A percentile compares a stretch with the other conserved stretches of the same genome.
These are phyloP conservation scores for Drymodes brunneopygia DNA, from an alignment of 2,113 vertebrate species.

Conservation along the genomic window DNA sequence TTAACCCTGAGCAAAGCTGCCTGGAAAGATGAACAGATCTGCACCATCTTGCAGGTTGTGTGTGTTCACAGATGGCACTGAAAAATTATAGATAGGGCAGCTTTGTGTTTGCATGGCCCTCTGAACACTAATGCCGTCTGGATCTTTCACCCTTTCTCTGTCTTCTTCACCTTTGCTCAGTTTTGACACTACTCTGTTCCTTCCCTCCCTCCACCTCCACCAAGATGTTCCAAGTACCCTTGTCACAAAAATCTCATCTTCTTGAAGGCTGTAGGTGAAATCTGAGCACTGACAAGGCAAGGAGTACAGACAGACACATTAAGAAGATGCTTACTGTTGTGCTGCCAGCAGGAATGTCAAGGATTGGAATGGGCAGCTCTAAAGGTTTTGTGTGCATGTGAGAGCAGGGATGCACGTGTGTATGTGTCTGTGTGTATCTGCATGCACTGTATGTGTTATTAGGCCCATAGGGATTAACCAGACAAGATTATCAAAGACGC, in stretches of 20 bases:
- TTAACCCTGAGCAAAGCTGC: not conserved
- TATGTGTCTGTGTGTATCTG: not conserved
- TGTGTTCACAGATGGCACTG: not conserved
- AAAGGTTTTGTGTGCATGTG: not conserved
- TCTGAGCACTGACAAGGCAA: not conserved
- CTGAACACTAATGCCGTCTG: not conserved
- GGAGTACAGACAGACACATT: not conserved
- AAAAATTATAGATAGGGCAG: not conserved
- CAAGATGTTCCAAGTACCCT: not conserved
- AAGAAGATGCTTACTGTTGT: not conserved
- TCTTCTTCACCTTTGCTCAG: not conserved
- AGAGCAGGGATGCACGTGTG: not conserved
- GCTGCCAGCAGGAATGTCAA: accelerated
- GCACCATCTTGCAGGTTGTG: not conserved
- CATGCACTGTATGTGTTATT: not conserved
- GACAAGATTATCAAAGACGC: not conserved
- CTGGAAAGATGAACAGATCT: not conserved
- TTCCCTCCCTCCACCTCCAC: not conserved
- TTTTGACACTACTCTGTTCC: not conserved
- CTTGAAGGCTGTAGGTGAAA: not conserved
- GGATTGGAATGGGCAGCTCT: not conserved
- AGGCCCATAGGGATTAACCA: not conserved
- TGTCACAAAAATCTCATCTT: not conserved
- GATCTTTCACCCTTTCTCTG: not conserved
- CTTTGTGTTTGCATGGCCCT: not conserved